These are phyloP conservation scores for Cerastoderma edule DNA, from an alignment of 2,888 invertebrate species.

Conservation along the genomic window DNA sequence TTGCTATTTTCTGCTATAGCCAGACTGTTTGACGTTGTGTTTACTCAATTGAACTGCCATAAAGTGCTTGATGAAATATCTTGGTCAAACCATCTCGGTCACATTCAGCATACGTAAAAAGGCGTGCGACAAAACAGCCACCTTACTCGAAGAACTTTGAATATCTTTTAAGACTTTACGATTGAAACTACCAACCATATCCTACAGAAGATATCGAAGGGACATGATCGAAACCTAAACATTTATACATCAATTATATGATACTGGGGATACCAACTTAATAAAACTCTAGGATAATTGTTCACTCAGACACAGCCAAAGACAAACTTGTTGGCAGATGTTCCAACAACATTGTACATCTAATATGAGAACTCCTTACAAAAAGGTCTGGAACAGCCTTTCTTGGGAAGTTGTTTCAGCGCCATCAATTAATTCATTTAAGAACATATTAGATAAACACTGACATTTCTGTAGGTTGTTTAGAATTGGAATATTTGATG, in stretches of 20 bases:
- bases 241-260: background rate
- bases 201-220: background rate
- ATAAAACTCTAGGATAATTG: background rate
- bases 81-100: no score
- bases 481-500: no score
- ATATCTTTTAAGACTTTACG: background rate
- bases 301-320: background rate
- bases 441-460: background rate
- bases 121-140: background rate
- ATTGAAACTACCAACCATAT: background rate
- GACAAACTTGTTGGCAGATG: background rate
- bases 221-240: background rate
- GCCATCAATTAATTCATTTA: background rate
- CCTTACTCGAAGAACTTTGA: background rate
- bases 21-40: no score
- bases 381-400: background rate
- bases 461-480: no score
- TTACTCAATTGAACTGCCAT: no score
- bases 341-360: background rate
- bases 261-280: background rate
- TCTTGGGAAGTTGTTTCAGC: background rate
- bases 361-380: background rate
- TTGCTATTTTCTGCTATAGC: no score
- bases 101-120: no score
- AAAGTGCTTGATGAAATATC: no score